phyloP scores from a whole-genome alignment of 2,113 vertebrate genomes.

The Vulpes vulpes region DNA sequence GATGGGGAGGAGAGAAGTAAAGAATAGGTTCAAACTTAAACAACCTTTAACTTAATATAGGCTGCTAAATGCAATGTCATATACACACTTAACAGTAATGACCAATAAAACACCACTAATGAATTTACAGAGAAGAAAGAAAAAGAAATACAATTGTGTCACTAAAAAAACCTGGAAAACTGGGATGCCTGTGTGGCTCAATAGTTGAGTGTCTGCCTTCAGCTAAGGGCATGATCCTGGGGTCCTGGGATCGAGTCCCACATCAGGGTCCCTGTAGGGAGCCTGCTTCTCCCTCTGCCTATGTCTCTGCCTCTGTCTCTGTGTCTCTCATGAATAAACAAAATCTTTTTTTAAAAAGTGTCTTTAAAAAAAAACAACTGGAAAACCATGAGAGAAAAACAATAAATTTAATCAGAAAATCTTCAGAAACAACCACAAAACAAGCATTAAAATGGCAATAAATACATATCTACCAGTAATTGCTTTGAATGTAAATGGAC shows the following conservation, averaged over 20 bases:
- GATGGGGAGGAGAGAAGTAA: background rate
- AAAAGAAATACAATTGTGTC: background rate
- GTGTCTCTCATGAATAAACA: too few relatives aligned
- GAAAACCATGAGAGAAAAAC: background rate
- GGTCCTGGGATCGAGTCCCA: too few relatives aligned
- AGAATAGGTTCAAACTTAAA: background rate
- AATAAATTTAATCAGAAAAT: background rate
- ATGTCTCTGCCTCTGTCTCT: too few relatives aligned
- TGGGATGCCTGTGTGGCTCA: too few relatives aligned
- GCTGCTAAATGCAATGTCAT: background rate
- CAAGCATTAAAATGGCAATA: background rate
- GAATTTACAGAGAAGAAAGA: background rate
- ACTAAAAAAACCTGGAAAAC: background rate
- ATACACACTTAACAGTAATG: background rate
- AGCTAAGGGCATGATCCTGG: too few relatives aligned
- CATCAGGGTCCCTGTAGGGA: too few relatives aligned
- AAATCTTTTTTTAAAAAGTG: too few relatives aligned
- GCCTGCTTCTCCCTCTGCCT: too few relatives aligned
- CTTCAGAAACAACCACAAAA: background rate
- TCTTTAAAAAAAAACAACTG: too few relatives aligned
- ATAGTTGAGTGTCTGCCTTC: too few relatives aligned
- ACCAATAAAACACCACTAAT: background rate
- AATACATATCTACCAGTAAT: background rate
- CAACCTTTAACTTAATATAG: background rate
- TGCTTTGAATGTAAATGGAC: background rate